These are phyloP conservation scores for Typhlichthys subterraneus DNA, from an alignment of 2,797 vertebrate species.

Conservation along the genomic window DNA sequence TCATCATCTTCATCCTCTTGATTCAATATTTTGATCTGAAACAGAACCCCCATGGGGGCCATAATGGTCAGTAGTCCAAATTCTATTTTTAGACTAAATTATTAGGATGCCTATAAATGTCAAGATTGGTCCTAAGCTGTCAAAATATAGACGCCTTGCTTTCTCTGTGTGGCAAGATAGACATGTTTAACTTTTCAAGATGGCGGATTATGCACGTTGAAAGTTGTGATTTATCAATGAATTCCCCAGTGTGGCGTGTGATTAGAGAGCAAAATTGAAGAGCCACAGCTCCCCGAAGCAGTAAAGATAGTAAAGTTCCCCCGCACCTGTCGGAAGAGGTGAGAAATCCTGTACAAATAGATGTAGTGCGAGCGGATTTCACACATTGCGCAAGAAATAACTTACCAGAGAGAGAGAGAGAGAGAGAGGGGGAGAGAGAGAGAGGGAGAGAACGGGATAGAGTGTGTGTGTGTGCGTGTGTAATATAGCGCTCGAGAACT, in stretches of 20 bases:
- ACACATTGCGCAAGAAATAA: neutral
- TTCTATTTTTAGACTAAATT: slow-evolving; percentile 63
- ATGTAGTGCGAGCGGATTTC: neutral
- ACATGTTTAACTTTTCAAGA: slow-evolving; percentile 48
- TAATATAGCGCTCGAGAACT: neutral
- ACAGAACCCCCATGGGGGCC: slow-evolving; percentile 13
- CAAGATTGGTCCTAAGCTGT: slow-evolving; percentile 40
- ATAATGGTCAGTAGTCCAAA: slow-evolving; percentile 43
- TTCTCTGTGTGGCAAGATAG: slow-evolving; percentile 54
- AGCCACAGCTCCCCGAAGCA: slow-evolving; percentile 32
- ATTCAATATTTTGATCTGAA: slow-evolving; percentile 28
- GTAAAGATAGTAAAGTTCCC: slow-evolving; percentile 5
- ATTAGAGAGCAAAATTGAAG: neutral
- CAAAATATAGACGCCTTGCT: slow-evolving; percentile 34
- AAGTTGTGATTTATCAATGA: slow-evolving; percentile 45
- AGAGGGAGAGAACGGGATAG: neutral
- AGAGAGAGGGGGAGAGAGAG: neutral
- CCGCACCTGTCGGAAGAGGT: neutral
- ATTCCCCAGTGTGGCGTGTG: slow-evolving; percentile 15
- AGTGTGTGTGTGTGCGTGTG: neutral
- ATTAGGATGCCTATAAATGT: slow-evolving; percentile 51
- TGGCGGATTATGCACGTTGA: slow-evolving; percentile 50
- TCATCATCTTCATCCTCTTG: neutral
- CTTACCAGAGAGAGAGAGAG: neutral
- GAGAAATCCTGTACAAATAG: slow-evolving; percentile 16